phyloP scores from a whole-genome alignment of 2,797 vertebrate genomes.

The Harpagifer antarcticus region DNA sequence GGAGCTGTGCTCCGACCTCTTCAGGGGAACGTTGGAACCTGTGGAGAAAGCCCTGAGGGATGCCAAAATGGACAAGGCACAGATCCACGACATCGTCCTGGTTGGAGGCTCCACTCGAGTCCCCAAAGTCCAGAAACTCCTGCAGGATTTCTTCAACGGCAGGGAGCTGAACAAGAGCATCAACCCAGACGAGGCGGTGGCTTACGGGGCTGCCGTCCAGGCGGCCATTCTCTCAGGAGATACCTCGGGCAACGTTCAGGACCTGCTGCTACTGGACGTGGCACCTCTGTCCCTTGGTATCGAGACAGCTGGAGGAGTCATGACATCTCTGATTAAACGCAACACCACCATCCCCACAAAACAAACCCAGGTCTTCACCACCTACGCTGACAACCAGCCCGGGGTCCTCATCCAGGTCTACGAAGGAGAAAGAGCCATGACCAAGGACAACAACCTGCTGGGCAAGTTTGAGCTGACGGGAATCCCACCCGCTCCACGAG shows the following conservation, averaged over 20 bases:
- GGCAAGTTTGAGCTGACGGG: conserved; percentile 65
- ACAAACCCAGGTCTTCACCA: conserved; percentile 68
- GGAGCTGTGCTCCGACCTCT: conserved; percentile 64
- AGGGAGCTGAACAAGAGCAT: conserved; percentile 68
- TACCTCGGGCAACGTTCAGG: conserved; percentile 66
- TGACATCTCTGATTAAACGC: conserved; percentile 68
- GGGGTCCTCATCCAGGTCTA: conserved; percentile 72
- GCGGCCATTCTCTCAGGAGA: conserved; percentile 64
- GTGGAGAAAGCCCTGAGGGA: conserved; percentile 65
- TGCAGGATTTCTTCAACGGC: conserved; percentile 64
- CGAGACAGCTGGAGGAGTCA: conserved; percentile 67
- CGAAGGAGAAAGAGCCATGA: conserved; percentile 71
- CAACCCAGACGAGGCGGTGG: conserved; percentile 67
- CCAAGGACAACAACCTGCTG: conserved; percentile 71
- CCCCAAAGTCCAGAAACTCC: conserved; percentile 68
- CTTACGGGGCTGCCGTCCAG: conserved; percentile 68
- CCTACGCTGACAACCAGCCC: conserved; percentile 67
- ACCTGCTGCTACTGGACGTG: conserved; percentile 69
- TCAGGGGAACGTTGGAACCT: conserved; percentile 56
- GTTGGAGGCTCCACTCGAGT: conserved; percentile 67
- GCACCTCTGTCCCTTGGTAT: conserved; percentile 67
- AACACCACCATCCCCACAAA: conserved; percentile 73
- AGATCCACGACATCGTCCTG: conserved; percentile 57
- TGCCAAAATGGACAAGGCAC: conserved; percentile 54
- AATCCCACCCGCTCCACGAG: conserved; percentile 63